Evolutionary conservation across 2,888 invertebrate genomes (phyloP).

Genomic region (Cenopis cana): DNA sequence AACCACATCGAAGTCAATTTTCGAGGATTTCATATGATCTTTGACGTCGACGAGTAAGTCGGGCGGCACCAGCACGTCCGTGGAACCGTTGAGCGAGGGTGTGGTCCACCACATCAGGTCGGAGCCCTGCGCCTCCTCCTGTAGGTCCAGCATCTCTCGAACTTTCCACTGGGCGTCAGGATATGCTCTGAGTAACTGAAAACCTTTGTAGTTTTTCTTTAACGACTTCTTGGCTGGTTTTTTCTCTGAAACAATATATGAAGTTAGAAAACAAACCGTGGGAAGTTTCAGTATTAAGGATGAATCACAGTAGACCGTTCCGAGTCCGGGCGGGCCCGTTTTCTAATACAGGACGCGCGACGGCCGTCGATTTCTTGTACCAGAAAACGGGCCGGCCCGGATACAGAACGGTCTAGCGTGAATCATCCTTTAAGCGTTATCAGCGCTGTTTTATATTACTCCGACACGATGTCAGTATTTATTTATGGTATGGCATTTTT

Average conservation of each 20-base stretch:
- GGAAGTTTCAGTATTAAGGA: background rate
- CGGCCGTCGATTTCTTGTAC: too few species aligned
- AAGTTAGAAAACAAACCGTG: background rate
- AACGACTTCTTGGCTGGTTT: slow-evolving; percentile 69
- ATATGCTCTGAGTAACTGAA: slow-evolving; percentile 79
- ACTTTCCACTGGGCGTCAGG: slow-evolving; percentile 77
- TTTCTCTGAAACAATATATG: slow-evolving; percentile 58
- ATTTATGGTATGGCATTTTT: too few species aligned
- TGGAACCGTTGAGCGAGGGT: slow-evolving; percentile 81
- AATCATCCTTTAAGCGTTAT: too few species aligned
- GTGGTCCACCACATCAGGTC: slow-evolving; percentile 82
- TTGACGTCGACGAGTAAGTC: slow-evolving; percentile 85
- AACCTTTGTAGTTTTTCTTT: slow-evolving; percentile 83
- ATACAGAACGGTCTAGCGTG: too few species aligned
- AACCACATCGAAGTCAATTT: slow-evolving; percentile 87
- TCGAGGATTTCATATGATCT: slow-evolving; percentile 85
- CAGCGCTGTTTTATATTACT: background rate
- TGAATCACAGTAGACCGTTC: too few species aligned
- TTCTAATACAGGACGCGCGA: too few species aligned
- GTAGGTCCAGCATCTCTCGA: slow-evolving; percentile 74
- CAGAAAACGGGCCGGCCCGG: too few species aligned
- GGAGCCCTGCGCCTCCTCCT: slow-evolving; percentile 80
- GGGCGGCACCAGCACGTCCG: slow-evolving; percentile 91
- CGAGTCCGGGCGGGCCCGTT: too few species aligned
- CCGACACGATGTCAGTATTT: background rate